Conservation (phyloP, 2,888 invertebrate genomes). For the Lissonota sp. region DNA sequence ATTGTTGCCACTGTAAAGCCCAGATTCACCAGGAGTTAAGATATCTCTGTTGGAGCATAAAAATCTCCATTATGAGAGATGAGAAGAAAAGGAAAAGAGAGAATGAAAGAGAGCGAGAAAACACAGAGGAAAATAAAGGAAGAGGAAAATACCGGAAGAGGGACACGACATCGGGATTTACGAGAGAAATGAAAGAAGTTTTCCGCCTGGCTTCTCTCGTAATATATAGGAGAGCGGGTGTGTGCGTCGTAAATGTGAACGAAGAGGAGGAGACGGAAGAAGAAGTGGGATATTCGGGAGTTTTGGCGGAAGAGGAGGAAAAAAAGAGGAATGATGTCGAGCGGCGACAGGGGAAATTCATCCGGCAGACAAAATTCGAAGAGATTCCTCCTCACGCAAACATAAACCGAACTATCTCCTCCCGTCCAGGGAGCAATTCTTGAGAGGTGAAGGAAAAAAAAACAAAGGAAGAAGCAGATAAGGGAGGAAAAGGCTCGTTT, state of each 20-base stretch:
- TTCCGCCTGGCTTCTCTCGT: slow-evolving; percentile 55
- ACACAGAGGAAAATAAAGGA: not conserved
- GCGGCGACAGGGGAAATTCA: slow-evolving; percentile 60
- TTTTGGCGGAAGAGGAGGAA: slow-evolving; percentile 29
- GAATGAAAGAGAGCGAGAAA: not conserved
- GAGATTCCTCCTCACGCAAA: slow-evolving; percentile 38
- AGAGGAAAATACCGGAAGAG: slow-evolving; percentile 25
- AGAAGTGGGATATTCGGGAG: slow-evolving; percentile 30
- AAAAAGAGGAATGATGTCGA: slow-evolving; percentile 35
- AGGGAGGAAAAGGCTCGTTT: slow-evolving; percentile 37
- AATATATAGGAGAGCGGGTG: slow-evolving; percentile 57
- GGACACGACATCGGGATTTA: slow-evolving; percentile 60
- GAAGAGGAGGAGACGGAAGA: slow-evolving; percentile 10
- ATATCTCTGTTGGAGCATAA: slow-evolving; percentile 44
- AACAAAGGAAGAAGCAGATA: slow-evolving; percentile 53
- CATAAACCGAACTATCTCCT: slow-evolving; percentile 26
- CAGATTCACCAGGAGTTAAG: slow-evolving; percentile 13
- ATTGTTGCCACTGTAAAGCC: slow-evolving; percentile 43
- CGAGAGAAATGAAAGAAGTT: slow-evolving; percentile 67
- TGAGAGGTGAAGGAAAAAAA: not conserved
- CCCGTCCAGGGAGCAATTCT: slow-evolving; percentile 60
- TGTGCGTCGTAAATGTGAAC: slow-evolving; percentile 57
- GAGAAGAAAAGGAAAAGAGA: slow-evolving; percentile 14
- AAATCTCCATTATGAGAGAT: slow-evolving; percentile 45
- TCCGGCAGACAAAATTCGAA: slow-evolving; percentile 64